Evolutionary conservation across 2,113 vertebrate species (phyloP).

Genomic region (Psilopogon haemacephalus): DNA sequence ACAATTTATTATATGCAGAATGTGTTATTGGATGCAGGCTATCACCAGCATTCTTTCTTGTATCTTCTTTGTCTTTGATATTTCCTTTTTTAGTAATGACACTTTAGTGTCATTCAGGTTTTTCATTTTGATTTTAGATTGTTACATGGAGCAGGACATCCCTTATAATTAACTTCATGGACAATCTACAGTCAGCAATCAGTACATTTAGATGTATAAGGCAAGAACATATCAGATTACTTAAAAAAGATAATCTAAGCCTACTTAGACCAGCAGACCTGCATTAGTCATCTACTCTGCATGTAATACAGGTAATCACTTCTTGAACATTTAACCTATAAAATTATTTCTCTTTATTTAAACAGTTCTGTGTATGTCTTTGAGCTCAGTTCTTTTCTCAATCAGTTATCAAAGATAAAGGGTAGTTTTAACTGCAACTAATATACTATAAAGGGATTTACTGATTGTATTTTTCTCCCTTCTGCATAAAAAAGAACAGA

Average conservation of each 20-base stretch:
- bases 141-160: neutral
- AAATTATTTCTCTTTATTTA: neutral
- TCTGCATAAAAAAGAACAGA: neutral
- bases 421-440: neutral
- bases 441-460: neutral
- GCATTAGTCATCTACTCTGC: neutral
- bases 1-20: neutral
- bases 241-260: neutral
- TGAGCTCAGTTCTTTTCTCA: neutral
- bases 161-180: neutral
- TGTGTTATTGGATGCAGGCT: fast-evolving
- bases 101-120: neutral
- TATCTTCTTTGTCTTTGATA: neutral
- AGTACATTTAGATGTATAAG: neutral
- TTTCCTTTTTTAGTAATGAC: neutral
- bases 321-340: neutral
- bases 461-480: neutral
- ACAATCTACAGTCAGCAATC: neutral
- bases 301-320: neutral
- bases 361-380: neutral
- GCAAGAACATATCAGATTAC: neutral
- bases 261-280: neutral
- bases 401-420: neutral
- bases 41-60: neutral
- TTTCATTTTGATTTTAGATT: neutral